Percentiles rank a stretch among this genome's conserved stretches.
Conservation (phyloP, 2,888 invertebrate species). For the Oscheius sp. region DNA sequence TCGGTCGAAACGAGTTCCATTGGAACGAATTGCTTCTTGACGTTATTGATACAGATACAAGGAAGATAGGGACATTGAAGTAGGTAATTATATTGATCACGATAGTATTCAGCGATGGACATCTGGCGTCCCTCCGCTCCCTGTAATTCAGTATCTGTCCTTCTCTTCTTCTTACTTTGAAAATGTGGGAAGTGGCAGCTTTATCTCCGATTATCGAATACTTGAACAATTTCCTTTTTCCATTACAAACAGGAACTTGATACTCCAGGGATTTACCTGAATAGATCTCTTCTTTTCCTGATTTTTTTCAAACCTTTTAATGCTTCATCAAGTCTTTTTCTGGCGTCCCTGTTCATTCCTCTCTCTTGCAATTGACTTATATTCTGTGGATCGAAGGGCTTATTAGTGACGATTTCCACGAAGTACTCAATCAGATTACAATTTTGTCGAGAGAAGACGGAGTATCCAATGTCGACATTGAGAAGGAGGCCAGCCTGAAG, state of each 20-base stretch:
- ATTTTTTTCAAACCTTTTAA: neutral
- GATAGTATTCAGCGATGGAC: constrained; percentile 5
- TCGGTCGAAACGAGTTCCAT: constrained; percentile 2
- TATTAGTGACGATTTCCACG: neutral
- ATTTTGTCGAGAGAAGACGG: neutral
- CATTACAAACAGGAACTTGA: neutral
- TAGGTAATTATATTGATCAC: neutral
- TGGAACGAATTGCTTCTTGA: constrained; percentile 6
- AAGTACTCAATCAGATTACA: neutral
- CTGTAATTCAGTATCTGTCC: neutral
- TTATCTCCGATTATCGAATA: neutral
- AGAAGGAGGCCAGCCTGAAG: constrained; percentile 13
- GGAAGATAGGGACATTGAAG: constrained; percentile 6
- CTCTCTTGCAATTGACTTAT: neutral
- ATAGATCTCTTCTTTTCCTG: neutral
- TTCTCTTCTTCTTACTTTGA: neutral
- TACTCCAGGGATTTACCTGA: constrained; percentile 1
- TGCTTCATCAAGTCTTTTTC: neutral
- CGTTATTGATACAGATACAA: constrained; percentile 11
- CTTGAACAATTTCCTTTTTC: neutral
- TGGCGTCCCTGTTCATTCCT: neutral
- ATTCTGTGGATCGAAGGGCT: neutral
- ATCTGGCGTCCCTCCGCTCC: neutral
- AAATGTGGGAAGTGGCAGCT: neutral
- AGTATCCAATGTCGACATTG: constrained; percentile 20